Conservation (phyloP, 35 echinoderm and acorn worm genomes). For the Ptychodera flava region DNA sequence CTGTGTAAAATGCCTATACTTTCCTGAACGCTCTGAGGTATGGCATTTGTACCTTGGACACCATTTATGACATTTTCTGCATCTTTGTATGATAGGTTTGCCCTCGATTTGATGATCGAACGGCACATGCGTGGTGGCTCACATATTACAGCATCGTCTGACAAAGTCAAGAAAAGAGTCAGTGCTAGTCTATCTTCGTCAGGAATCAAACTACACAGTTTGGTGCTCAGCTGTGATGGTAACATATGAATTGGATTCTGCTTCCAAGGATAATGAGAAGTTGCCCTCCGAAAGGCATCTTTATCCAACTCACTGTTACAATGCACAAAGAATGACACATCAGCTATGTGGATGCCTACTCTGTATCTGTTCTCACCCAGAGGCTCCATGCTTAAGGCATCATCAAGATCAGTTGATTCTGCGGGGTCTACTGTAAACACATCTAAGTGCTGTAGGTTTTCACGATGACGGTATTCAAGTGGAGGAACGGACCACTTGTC, state of each 20-base stretch:
- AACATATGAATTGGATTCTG: slow-evolving; percentile 72
- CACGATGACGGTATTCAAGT: slow-evolving; percentile 29
- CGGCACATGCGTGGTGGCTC: background rate
- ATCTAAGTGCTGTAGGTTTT: too few species aligned
- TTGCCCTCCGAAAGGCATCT: slow-evolving; percentile 10
- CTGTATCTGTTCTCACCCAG: background rate
- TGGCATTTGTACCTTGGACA: background rate
- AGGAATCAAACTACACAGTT: slow-evolving; percentile 50
- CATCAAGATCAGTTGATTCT: slow-evolving; percentile 24
- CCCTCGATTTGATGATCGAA: slow-evolving; percentile 50
- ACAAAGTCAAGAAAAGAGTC: slow-evolving; percentile 54
- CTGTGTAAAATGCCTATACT: slow-evolving; percentile 19
- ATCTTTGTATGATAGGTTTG: slow-evolving; percentile 51
- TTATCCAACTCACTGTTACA: slow-evolving; percentile 4
- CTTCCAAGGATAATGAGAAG: too few species aligned
- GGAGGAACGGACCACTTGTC: too few species aligned
- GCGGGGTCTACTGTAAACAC: slow-evolving; percentile 28
- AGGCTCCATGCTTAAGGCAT: slow-evolving; percentile 26
- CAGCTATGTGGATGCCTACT: slow-evolving; percentile 39
- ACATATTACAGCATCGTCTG: slow-evolving; percentile 31
- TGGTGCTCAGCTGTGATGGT: slow-evolving; percentile 53
- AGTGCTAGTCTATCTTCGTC: slow-evolving; percentile 56
- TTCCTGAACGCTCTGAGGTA: slow-evolving; percentile 6
- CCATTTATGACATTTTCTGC: slow-evolving; percentile 24
- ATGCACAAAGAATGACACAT: slow-evolving; percentile 25